Base-by-base conservation (phyloP, 2,888 invertebrate species). In the Catonia carolina region DNA sequence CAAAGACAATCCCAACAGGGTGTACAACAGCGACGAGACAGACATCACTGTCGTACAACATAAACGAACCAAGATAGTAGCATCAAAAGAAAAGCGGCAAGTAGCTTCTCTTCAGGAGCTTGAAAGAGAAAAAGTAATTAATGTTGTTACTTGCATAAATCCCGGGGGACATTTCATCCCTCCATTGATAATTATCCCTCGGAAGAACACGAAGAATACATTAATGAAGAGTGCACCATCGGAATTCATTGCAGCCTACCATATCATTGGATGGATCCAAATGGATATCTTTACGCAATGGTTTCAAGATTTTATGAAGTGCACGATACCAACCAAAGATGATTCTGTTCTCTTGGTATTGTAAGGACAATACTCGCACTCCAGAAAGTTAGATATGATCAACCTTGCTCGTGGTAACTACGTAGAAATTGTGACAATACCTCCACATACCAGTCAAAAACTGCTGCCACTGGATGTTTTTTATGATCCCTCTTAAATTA, bases 11-110 rank as follows among this genome's bases (percentile, higher is more conserved):
- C 63, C 66, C 45, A 61, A 64, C 35, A 62, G 59, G 53, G 64
- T 67, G 20, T 69, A 63, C 54, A 71, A 70, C 53, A 67, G 69
- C 0, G 69, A 71, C 54, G 69, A 70, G 61, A 69, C 69, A 15
- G 70, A 69, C 2, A 59, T 71, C 4, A 55, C 66, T 17, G 63
- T 67, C 8, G 67, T 69, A 2, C 69, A 63, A 56, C 66, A 62
- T 8, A 64, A 64, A 58, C 64, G 66, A 37, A 61, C 64, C 5
- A 51, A 67, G 60, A 61, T 69, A 23, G 53, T 70, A 22, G 63
- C 64, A 4, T 59, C 35, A 5, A 65, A 65, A 61, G 70, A 70
- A n/a, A 69, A 69, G n/a, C n/a, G 64, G 51, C 62, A 37, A 62
- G 64, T 71, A 31, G 67, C 61, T 10, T 49, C 66, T 45, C 14